A percentile compares a stretch with the other conserved stretches of the same genome.
Evolutionary conservation across 2,888 invertebrate species (phyloP).

Genomic region (Eupithecia dodoneata): DNA sequence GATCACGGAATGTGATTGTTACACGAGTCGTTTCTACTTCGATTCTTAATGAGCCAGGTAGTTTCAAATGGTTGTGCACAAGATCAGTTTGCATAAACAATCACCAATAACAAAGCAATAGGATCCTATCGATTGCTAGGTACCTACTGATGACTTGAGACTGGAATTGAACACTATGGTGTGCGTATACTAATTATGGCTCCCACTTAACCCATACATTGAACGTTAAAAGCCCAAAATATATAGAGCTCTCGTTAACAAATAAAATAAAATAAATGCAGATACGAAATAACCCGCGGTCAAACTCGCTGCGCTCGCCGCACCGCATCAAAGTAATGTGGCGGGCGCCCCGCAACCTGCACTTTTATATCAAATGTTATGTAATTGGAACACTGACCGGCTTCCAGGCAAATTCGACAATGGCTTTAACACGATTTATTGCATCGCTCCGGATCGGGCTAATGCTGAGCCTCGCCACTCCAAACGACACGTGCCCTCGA

Average conservation of each 20-base stretch:
- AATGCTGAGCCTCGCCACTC: not conserved
- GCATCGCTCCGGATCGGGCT: not conserved
- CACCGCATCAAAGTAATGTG: slow-evolving; percentile 31
- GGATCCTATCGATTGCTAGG: too few species aligned
- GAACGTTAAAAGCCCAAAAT: not conserved
- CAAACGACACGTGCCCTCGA: not conserved
- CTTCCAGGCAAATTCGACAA: not conserved
- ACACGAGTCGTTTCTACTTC: not conserved
- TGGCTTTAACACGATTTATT: not conserved
- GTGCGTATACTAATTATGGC: not conserved
- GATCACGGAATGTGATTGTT: not conserved
- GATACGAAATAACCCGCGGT: not conserved
- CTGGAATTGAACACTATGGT: not conserved
- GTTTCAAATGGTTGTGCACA: not conserved
- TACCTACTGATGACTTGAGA: too few species aligned
- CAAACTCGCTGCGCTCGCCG: slow-evolving; percentile 22
- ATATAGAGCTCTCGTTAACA: not conserved
- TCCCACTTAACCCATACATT: not conserved
- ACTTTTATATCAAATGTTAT: slow-evolving; percentile 11
- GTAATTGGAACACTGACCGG: slow-evolving; percentile 12
- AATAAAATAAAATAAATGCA: not conserved
- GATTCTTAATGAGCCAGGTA: not conserved
- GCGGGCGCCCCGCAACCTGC: slow-evolving; percentile 15
- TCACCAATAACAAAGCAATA: not conserved
- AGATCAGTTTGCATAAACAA: not conserved